A percentile compares a stretch with the other conserved stretches of the same genome.
These are phyloP conservation scores for Drosophila quadrilineata DNA, from an alignment of 1,140 invertebrate genomes.

Conservation along the genomic window DNA sequence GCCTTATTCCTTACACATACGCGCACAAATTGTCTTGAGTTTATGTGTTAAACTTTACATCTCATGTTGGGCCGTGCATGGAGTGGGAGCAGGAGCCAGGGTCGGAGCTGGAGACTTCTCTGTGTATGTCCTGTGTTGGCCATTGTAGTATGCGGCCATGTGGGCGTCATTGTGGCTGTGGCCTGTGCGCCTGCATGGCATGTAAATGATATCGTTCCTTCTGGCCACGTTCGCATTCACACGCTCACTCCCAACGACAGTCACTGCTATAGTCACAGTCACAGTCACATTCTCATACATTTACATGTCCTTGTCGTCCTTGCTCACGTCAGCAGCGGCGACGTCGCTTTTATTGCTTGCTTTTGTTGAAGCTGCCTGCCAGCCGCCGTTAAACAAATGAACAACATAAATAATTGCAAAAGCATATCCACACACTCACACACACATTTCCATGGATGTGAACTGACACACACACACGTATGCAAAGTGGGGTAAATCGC, in stretches of 20 bases:
- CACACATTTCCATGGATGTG: neutral
- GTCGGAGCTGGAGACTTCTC: neutral
- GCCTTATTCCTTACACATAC: slow-evolving; percentile 76
- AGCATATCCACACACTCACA: slow-evolving; percentile 41
- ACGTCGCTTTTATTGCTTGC: slow-evolving; percentile 48
- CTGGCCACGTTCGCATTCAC: slow-evolving; percentile 65
- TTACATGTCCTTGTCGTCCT: slow-evolving; percentile 31
- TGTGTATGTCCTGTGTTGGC: slow-evolving; percentile 36
- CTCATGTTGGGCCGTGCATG: slow-evolving; percentile 45
- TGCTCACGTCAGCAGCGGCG: slow-evolving; percentile 49
- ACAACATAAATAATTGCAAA: slow-evolving; percentile 80
- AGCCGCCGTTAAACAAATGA: slow-evolving; percentile 74
- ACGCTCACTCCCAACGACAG: neutral
- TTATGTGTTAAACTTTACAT: slow-evolving; percentile 80
- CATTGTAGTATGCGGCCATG: slow-evolving; percentile 44
- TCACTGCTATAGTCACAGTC: neutral
- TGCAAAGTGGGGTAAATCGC: slow-evolving; percentile 65
- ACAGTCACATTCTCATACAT: neutral
- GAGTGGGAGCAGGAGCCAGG: neutral
- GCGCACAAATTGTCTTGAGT: slow-evolving; percentile 77
- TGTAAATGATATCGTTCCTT: slow-evolving; percentile 79
- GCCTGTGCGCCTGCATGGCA: slow-evolving; percentile 55
- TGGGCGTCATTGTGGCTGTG: slow-evolving; percentile 57
- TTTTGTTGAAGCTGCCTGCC: slow-evolving; percentile 69
- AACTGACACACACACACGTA: slow-evolving; percentile 25